These are phyloP conservation scores for Cephus nigrinus DNA, from an alignment of 2,888 invertebrate species.

Conservation along the genomic window DNA sequence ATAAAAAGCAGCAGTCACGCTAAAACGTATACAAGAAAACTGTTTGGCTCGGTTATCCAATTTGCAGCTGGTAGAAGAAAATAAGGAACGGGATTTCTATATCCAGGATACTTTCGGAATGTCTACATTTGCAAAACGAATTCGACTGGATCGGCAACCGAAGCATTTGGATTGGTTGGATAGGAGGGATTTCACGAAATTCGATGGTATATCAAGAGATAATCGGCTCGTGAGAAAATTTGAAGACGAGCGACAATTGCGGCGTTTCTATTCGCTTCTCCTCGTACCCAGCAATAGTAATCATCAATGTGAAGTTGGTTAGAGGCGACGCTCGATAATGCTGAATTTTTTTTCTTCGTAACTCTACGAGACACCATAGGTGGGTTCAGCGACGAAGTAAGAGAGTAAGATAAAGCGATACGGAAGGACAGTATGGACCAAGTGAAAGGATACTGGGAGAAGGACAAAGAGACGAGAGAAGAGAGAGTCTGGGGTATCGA, in stretches of 20 bases:
- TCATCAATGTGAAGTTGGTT: conserved; percentile 60
- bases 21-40: not conserved
- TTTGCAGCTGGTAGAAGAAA: not conserved
- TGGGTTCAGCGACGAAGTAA: conserved; percentile 13
- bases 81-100: not conserved
- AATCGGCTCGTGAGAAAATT: not conserved
- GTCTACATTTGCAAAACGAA: not conserved
- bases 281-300: conserved; percentile 29
- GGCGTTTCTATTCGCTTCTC: not conserved
- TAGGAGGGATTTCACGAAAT: not conserved
- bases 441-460: conserved; percentile 14
- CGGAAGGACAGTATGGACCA: not conserved
- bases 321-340: conserved; percentile 51
- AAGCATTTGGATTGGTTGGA: not conserved
- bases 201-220: not conserved
- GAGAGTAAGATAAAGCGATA: conserved; percentile 19
- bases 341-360: conserved; percentile 34
- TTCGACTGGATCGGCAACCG: not conserved
- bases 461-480: conserved; percentile 22
- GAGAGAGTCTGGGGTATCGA: conserved; percentile 22
- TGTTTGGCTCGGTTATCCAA: not conserved
- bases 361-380: conserved; percentile 20
- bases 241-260: not conserved
- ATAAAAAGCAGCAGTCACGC: not conserved
- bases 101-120: not conserved